A percentile compares a stretch with the other conserved stretches of the same genome.
phyloP scores from a whole-genome alignment of 2,797 vertebrate species.

The Pyrocephalus nanus region DNA sequence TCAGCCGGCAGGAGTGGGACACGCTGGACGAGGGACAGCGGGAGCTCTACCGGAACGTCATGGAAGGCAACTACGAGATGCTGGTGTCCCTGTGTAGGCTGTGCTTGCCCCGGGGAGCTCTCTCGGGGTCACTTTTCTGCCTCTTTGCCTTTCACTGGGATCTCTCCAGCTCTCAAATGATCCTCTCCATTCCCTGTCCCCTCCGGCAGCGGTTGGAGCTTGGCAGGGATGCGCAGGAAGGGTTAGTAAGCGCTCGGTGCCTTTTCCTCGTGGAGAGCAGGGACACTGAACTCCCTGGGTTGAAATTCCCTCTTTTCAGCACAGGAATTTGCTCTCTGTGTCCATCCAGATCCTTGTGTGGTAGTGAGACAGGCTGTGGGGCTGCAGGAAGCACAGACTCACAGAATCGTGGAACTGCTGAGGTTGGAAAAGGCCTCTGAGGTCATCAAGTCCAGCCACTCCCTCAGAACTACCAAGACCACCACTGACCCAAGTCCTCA shows the following conservation, averaged over 20 bases:
- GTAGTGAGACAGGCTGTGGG: not conserved
- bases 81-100: conserved; percentile 75
- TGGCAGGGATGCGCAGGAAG: not conserved
- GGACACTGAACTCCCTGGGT: not conserved
- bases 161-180: not conserved
- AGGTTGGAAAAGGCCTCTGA: not conserved
- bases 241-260: not conserved
- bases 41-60: conserved; percentile 70
- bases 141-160: not conserved
- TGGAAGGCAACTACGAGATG: conserved; percentile 73
- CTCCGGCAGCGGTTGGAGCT: rapidly evolving
- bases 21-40: conserved; percentile 67
- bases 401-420: not conserved
- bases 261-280: not conserved
- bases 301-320: not conserved
- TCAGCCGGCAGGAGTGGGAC: conserved; percentile 72
- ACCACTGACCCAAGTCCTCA: not conserved
- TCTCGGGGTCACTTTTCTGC: not conserved
- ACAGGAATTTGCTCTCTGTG: not conserved
- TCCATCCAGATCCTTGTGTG: not conserved
- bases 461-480: not conserved
- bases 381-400: not conserved
- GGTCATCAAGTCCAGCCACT: not conserved
- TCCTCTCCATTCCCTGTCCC: not conserved
- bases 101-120: not conserved